Evolutionary conservation across 2,113 vertebrate genomes (phyloP).

Genomic region (Elaphurus davidianus): DNA sequence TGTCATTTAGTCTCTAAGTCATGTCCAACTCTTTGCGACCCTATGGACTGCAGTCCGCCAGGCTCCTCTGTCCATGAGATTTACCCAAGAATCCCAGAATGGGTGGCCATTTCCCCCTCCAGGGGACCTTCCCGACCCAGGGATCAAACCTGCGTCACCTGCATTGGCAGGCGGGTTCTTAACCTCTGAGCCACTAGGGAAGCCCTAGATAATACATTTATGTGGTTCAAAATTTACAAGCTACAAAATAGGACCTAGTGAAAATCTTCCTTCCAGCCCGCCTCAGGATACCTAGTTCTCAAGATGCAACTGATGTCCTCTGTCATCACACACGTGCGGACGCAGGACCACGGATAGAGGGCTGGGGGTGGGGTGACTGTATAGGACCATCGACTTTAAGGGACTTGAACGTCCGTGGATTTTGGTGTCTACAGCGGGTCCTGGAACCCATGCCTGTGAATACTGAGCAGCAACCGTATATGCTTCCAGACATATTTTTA

Average conservation of each 20-base stretch:
- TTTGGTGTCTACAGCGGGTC: not conserved
- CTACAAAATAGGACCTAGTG: not conserved
- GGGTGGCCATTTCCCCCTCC: not conserved
- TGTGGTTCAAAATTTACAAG: not conserved
- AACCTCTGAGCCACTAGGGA: not conserved
- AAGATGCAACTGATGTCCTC: not conserved
- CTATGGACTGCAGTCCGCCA: not conserved
- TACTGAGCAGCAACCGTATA: not conserved
- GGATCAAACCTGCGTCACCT: accelerated
- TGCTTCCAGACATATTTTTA: not conserved
- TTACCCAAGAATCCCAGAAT: not conserved
- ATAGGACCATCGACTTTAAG: too few species aligned
- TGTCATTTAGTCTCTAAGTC: not conserved
- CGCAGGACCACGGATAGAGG: not conserved
- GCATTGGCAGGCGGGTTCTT: not conserved
- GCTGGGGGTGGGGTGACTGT: not conserved
- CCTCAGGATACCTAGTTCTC: not conserved
- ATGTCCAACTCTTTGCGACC: not conserved
- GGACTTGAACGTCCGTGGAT: too few species aligned
- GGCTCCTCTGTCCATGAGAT: not conserved
- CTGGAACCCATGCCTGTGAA: not conserved
- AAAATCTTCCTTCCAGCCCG: not conserved
- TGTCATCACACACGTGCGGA: accelerated
- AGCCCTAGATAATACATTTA: not conserved
- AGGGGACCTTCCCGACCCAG: not conserved